These are phyloP conservation scores for Drosophila birchii DNA, from an alignment of 2,888 invertebrate genomes.

Conservation along the genomic window DNA sequence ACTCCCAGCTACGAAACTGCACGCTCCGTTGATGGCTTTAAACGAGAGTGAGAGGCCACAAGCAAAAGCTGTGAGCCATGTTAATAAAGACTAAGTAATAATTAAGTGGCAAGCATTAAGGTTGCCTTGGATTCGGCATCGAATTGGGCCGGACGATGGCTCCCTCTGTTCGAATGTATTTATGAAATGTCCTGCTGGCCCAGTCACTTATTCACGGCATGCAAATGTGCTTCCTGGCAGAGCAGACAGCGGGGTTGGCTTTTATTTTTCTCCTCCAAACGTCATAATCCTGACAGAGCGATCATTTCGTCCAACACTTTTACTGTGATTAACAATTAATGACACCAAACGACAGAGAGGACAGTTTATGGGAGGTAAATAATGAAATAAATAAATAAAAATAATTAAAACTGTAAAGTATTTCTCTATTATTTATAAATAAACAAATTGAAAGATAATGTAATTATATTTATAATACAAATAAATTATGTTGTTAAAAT, in stretches of 20 bases:
- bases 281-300: not conserved
- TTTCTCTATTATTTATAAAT: not conserved
- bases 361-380: not conserved
- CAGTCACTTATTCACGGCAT: constrained; percentile 45
- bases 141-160: not conserved
- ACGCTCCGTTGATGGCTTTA: constrained; percentile 50
- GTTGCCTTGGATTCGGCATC: constrained; percentile 33
- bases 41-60: constrained; percentile 41
- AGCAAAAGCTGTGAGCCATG: constrained; percentile 33
- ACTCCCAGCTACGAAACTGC: constrained; percentile 23
- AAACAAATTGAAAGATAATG: not conserved
- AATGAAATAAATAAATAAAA: not conserved
- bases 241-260: not conserved
- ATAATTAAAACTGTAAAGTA: not conserved
- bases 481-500: not conserved
- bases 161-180: constrained; percentile 15
- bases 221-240: constrained; percentile 41
- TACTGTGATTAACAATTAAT: not conserved
- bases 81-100: constrained; percentile 51
- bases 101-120: constrained; percentile 40
- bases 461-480: not conserved
- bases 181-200: not conserved
- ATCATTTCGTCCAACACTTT: not conserved
- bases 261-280: constrained; percentile 1
- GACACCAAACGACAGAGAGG: not conserved